Percentiles rank a stretch among this genome's conserved stretches.
Conservation (phyloP, 1,140 invertebrate genomes). For the Melipona quadrifasciata region DNA sequence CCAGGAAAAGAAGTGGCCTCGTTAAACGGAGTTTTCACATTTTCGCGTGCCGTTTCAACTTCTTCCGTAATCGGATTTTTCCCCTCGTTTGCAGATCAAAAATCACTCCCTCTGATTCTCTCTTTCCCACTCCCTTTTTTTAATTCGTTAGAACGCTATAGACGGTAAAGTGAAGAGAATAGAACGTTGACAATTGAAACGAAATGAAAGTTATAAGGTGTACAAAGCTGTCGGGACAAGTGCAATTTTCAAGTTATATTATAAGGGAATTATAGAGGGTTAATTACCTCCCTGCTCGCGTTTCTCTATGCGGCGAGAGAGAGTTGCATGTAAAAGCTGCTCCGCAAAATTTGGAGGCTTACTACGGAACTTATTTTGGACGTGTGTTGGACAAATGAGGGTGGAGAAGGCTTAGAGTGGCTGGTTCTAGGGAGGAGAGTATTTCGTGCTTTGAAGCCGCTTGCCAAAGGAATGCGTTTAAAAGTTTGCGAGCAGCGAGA, state of each 20-base stretch:
- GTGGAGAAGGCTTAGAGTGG: not conserved
- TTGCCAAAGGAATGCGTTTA: conserved; percentile 9
- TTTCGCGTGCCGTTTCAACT: not conserved
- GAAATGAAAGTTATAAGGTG: not conserved
- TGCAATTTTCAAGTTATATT: not conserved
- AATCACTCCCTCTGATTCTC: not conserved
- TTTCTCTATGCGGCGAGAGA: too few relatives aligned
- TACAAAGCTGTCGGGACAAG: not conserved
- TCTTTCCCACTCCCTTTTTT: too few relatives aligned
- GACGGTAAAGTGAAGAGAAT: not conserved
- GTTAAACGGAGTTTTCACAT: not conserved
- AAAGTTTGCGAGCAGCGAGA: not conserved
- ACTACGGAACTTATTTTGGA: not conserved
- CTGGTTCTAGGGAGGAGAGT: too few relatives aligned
- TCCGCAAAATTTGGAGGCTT: not conserved
- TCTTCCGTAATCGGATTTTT: not conserved
- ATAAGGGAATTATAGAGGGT: not conserved
- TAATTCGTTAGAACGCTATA: not conserved
- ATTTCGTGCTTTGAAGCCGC: not conserved
- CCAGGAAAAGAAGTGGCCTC: too few relatives aligned
- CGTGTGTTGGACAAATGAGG: not conserved
- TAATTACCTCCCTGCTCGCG: not conserved
- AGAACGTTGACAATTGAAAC: not conserved
- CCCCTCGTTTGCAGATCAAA: not conserved
- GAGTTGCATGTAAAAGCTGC: not conserved